Conservation (phyloP, 2,888 invertebrate genomes). For the Ophion costatus region DNA sequence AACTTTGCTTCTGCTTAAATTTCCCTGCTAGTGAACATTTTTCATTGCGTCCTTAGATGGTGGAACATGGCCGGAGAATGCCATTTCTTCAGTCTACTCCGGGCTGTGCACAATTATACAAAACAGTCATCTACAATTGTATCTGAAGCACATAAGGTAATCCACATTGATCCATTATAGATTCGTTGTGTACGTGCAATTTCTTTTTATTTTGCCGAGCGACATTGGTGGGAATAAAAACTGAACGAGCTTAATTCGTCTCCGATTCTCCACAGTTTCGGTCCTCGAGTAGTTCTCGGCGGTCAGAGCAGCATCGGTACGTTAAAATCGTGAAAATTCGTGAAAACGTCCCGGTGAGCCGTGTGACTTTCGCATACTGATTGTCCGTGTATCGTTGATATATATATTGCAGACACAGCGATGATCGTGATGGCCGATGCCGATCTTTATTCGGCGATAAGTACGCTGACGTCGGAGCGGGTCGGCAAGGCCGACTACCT, state of each 20-base stretch:
- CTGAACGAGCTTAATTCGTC: constrained; percentile 3
- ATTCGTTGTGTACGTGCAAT: not conserved
- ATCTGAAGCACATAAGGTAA: constrained; percentile 61
- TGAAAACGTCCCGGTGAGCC: not conserved
- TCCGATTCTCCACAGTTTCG: constrained; percentile 52
- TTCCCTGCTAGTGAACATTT: not conserved
- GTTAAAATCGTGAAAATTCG: constrained; percentile 8
- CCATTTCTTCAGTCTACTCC: constrained; percentile 56
- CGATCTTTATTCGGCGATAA: constrained; percentile 62
- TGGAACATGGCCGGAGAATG: constrained; percentile 63
- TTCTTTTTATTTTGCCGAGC: not conserved
- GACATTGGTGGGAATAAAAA: not conserved
- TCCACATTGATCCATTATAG: constrained; percentile 51
- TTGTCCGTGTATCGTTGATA: constrained; percentile 6
- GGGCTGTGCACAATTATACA: constrained; percentile 58
- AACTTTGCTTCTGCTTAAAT: not conserved
- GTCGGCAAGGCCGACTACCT: constrained; percentile 59
- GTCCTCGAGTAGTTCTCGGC: constrained; percentile 61
- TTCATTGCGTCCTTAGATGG: constrained; percentile 28
- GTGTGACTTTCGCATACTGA: constrained; percentile 2
- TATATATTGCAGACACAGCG: constrained; percentile 49
- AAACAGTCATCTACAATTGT: constrained; percentile 60
- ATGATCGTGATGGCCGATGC: constrained; percentile 66
- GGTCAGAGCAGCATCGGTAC: constrained; percentile 62
- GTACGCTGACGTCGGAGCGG: constrained; percentile 55